Base-by-base conservation (phyloP, 2,797 vertebrate genomes). In the Aldrovandia affinis region DNA sequence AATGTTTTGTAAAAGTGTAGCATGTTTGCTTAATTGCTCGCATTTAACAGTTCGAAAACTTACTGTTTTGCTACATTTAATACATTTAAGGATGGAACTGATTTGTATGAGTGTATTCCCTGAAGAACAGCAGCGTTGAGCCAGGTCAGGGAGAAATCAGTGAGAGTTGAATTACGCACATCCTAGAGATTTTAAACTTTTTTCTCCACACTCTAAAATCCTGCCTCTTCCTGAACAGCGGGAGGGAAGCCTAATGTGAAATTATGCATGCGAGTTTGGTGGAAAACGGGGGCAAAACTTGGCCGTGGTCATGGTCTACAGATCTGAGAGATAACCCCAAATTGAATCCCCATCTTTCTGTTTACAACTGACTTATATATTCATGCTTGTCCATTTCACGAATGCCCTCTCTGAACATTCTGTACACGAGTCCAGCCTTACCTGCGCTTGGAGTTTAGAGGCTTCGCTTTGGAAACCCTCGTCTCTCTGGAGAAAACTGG, bases 191-290 rank as follows among this genome's bases (percentile, higher is more conserved):
- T 83, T 85, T 39, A 85, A 85, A 85, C 84, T 50, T 75, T 83
- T 75, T 68, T 87, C 84, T 63, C 79, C 50, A 82, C 68, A 78
- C 78, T 73, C 81, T 83, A 25, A 85, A 81, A 82, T 79, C 82
- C 87, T 88, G 82, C 89, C 87, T 88, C 86, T 89, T 91, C 83
- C 86, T 83, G 84, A 73, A 86, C 89, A 83, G 86, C 73, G 54
- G 82, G 79, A 84, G 33, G 77, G 80, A 81, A 30, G 61, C 25
- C 77, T 47, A 86, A 86, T 80, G 84, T 42, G 85, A 83, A 83
- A 82, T 86, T 85, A 85, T 84, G 63, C 85, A 83, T 65, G 78
- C 42, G 81, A 77, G 14, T 70, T 84, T 44, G 52, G 30, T 80
- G 80, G 63, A 54, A 84, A 84, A 80, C 77, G 39, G 54, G 25